Base-by-base conservation (phyloP, 2,797 vertebrate species). In the Bufotes viridis region DNA sequence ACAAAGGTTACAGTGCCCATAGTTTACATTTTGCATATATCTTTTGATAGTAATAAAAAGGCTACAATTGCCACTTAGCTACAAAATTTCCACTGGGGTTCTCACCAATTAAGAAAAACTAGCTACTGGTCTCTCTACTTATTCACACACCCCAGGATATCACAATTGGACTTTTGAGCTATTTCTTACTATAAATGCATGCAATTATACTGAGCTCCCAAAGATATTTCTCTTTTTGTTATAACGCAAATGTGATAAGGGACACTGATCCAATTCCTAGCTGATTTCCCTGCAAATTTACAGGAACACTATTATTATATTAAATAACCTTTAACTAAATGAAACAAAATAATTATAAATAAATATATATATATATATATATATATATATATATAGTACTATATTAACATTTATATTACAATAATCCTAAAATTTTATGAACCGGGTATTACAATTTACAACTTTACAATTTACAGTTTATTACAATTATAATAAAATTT, bases 91-190 rank as follows among this genome's bases (percentile, higher is more conserved):
- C 82, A 11, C 15, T 72, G 53, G 26, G 70, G 69, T 85, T 91
- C 87, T 74, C 26, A 90, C 14, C 60, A 88, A 74, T 87, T 84
- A 84, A 90, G 81, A 20, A 87, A 88, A 67, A 6, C 61, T 58
- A 49, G 0, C 81, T 92, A 82, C 22, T 90, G 58, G 87, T 81
- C 53, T 87, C 14, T 78, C 6, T 78, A 24, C 29, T 63, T 61
- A 85, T 89, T 91, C 81, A 49, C 49, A 60, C 24, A 22, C 17
- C 42, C 1, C 49, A 87, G 53, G 72, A 69, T 82, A 42, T 4
- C 80, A 90, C 81, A 6, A 67, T 9, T 10, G 60, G 55, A 7
- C 20, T 15, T 15, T 2, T 3, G 24, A 84, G 11, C 13, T 1
- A 84, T 58, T 74, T 34, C 53, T 76, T 29, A 34, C 18, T 12